Evolutionary conservation across 64 coral and sea anemone species (phyloP), one percentile per base, ranked within the genome.

Genomic region (Stylophora pistillata): DNA sequence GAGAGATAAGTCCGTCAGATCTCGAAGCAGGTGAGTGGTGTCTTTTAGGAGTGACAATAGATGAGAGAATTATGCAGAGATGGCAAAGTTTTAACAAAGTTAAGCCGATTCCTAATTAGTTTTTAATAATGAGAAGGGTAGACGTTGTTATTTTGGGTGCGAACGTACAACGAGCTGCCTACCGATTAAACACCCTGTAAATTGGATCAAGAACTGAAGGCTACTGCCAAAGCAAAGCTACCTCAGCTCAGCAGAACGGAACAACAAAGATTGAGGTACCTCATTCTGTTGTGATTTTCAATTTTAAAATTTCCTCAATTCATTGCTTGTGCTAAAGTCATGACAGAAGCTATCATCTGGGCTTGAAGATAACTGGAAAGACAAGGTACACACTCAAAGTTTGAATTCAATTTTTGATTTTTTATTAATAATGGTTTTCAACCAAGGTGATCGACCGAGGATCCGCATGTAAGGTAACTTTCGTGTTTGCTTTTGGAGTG

Each of bases 1-100:
- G 61, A 96, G 65, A 96, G 95, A 96, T 96, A 96, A 96, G 95
- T 96, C 95, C 90, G 78, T 81, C 16, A 83, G 91, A 55, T 86
- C 81, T 58, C 81, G 71, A 41, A 96, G 91, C 87, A 96, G 95
- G 95, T 96, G 95, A 96, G 95, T 66, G 62, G 4, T 53, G 26
- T 26, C 32, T 32, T 20, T 20, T 13, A 13, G 10, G 80, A n/a
- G 11, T 17, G 23, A 52, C 10, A 11, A 3, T 3, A 17, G 52
- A 9, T 75, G 37, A 75, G 37, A 10, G 16, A 18, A 75, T 37
- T 9, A 37, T 32, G 31, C 16, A 75, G 73, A 20, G 73, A 18
- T 52, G 14, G 73, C 34, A 52, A 47, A 9, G 32, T 75, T 75
- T 75, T 47, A 47, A 7, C 37, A 47, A 3, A 47, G 37, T 47